Evolutionary conservation across 2,113 vertebrate genomes (phyloP).

Genomic region (Hydrolagus affinis): DNA sequence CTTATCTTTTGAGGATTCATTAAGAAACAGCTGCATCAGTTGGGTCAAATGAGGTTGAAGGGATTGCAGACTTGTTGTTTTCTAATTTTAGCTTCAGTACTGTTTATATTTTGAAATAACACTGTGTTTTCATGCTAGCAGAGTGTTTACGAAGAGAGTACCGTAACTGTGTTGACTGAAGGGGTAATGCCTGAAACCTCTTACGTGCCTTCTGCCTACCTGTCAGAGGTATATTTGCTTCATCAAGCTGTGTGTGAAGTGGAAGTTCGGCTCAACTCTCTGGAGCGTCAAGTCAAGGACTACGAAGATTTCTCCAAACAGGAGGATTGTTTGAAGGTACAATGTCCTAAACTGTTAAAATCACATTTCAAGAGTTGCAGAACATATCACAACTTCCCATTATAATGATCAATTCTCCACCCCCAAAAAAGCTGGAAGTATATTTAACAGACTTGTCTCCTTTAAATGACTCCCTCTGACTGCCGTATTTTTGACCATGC

Average conservation of each 20-base stretch:
- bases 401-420: no score
- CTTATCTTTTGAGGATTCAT: background rate
- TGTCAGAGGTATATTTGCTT: constrained; percentile 70
- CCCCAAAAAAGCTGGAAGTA: background rate
- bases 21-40: background rate
- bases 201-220: constrained; percentile 69
- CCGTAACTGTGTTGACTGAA: constrained; percentile 51
- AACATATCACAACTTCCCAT: no score
- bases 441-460: background rate
- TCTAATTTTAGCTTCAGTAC: background rate
- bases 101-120: constrained; percentile 37
- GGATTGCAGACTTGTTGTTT: background rate
- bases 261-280: constrained; percentile 77
- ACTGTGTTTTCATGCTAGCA: constrained; percentile 64
- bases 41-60: background rate
- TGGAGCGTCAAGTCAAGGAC: constrained; percentile 70
- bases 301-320: constrained; percentile 80
- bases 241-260: constrained; percentile 74
- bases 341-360: constrained; percentile 30
- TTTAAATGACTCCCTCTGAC: background rate
- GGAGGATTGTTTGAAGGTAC: constrained; percentile 85
- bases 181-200: constrained; percentile 63
- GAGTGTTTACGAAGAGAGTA: constrained; percentile 58
- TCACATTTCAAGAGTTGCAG: no score
- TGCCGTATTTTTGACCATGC: background rate